These are phyloP conservation scores for Lissonota sp. DNA, from an alignment of 2,888 invertebrate genomes.

Conservation along the genomic window DNA sequence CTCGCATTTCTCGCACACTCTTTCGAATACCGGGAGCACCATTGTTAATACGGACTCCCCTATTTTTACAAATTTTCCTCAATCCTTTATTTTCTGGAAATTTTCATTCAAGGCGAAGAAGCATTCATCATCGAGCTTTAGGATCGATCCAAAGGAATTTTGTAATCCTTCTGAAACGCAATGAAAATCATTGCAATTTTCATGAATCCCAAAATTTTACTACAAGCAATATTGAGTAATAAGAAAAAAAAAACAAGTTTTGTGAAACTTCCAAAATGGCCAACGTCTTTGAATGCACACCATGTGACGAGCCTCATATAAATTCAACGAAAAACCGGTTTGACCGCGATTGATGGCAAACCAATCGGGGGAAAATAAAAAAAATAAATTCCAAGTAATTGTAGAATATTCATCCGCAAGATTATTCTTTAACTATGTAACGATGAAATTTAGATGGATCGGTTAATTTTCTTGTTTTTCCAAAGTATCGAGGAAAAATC, in stretches of 20 bases:
- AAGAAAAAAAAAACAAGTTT: not conserved
- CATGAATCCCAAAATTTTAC: not conserved
- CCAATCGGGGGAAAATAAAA: constrained; percentile 29
- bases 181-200: too few relatives aligned
- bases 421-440: constrained; percentile 19
- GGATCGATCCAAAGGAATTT: too few relatives aligned
- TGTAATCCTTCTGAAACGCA: too few relatives aligned
- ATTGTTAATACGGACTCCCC: too few relatives aligned
- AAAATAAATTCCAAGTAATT: constrained; percentile 26
- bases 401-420: constrained; percentile 35
- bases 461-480: too few relatives aligned
- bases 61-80: too few relatives aligned
- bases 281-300: constrained; percentile 14
- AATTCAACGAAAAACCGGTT: constrained; percentile 52
- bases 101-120: too few relatives aligned
- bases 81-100: too few relatives aligned
- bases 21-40: too few relatives aligned
- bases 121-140: too few relatives aligned
- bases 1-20: too few relatives aligned
- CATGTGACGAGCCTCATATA: constrained; percentile 34
- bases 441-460: not conserved
- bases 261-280: constrained; percentile 27
- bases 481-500: not conserved
- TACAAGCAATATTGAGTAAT: not conserved
- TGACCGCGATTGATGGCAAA: constrained; percentile 49